Percentiles rank a stretch among this genome's conserved stretches.
phyloP scores from a whole-genome alignment of 2,888 invertebrate genomes.

The Timema podura region DNA sequence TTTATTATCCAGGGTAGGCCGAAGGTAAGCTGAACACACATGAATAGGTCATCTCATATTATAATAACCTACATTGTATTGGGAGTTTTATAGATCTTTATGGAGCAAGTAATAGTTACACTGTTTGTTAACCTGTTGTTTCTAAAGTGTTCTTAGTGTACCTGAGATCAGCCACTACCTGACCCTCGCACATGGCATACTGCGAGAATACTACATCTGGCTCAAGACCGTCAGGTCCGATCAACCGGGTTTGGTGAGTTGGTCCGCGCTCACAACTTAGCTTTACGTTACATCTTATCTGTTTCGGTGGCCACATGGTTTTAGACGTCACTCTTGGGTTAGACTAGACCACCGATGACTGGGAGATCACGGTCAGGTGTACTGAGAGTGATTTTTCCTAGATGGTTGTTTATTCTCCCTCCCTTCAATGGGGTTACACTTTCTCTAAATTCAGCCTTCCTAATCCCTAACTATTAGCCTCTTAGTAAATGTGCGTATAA shows the following conservation, averaged over 20 bases:
- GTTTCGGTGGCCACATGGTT: too few species aligned
- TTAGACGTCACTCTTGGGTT: too few species aligned
- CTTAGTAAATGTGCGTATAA: too few species aligned
- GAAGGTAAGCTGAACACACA: neutral
- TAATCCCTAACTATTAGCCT: too few species aligned
- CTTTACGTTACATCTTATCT: neutral
- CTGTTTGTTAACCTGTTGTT: constrained; percentile 14
- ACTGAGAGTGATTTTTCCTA: too few species aligned
- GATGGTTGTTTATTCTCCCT: too few species aligned
- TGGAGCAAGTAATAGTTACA: neutral
- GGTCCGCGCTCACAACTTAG: neutral
- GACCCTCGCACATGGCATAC: constrained; percentile 19
- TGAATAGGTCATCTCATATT: neutral
- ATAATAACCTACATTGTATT: neutral
- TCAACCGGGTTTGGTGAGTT: constrained; percentile 43
- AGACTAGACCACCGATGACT: too few species aligned
- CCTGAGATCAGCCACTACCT: constrained; percentile 31
- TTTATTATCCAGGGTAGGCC: neutral
- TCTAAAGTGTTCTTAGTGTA: constrained; percentile 28
- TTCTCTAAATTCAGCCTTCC: too few species aligned
- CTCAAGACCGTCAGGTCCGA: constrained; percentile 40
- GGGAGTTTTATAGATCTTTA: neutral
- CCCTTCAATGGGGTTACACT: too few species aligned
- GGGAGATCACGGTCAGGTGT: too few species aligned
- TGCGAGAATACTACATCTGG: constrained; percentile 27